Base-by-base conservation (phyloP, 2,888 invertebrate genomes). In the Clostera curtula region DNA sequence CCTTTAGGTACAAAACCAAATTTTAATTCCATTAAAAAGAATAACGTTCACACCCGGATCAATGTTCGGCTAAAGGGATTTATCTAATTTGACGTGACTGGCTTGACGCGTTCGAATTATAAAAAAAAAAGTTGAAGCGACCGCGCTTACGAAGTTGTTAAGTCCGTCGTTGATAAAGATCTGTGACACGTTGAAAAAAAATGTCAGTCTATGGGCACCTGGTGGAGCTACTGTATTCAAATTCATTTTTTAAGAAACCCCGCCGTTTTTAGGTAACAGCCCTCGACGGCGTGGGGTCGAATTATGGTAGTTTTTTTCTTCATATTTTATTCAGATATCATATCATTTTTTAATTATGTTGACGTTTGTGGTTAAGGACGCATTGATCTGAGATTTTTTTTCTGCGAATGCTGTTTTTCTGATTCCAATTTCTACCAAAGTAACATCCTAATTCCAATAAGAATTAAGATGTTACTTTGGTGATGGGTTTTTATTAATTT, bases 111-210 rank as follows among this genome's bases (percentile, higher is more conserved):
- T 54, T 52, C 53, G 55, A 65, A 62, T 40, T 48, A 56, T 60
- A 67, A 54, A 57, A 47, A 49, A 68, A 69, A 68, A 69, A 67
- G 54, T 58, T 72, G 76, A 79, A 70, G 61, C 59, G 66, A 59
- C 61, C 66, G 67, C 63, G 64, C 71, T 70, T 66, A 71, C 71
- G 73, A 72, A 67, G 66, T 75, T 73, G 73, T 79, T 76, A 77
- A 82, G 72, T 71, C 76, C 75, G 55, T 62, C 71, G 68, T 62
- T 54, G 82, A 80, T 80, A 80, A 73, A 71, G 71, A 82, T 80
- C 82, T 68, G 79, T 80, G 82, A 79, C 79, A 82, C 72, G 62
- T 75, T 56, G 34, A 50, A 57, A 60, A 58, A 63, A 59, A 65
- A 45, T 56, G 58, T 57, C 56, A 58, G 45, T 50, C 56, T 46